Evolutionary conservation across 2,888 invertebrate species (phyloP).

Genomic region (Napeogenes inachia): DNA sequence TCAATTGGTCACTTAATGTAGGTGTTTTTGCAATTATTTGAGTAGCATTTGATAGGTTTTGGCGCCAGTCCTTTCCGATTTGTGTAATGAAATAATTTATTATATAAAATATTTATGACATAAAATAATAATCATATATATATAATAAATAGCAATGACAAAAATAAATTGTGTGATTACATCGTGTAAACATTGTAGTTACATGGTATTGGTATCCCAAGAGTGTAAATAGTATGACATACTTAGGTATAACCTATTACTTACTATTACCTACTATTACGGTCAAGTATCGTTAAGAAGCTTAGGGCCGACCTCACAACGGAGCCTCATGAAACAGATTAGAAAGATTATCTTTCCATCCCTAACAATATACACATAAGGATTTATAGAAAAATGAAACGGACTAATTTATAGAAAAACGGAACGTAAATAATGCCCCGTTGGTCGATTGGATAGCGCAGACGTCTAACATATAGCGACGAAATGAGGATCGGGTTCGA

Average conservation of each 20-base stretch:
- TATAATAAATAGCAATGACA: too few relatives aligned
- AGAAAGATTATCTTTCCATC: constrained; percentile 29
- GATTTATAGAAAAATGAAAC: neutral
- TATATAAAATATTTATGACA: neutral
- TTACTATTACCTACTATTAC: constrained; percentile 39
- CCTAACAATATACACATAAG: neutral
- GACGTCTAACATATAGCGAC: too few relatives aligned
- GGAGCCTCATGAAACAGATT: constrained; percentile 54
- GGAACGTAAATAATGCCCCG: too few relatives aligned
- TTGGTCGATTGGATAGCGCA: too few relatives aligned
- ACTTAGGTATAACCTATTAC: constrained; percentile 15
- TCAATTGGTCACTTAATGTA: neutral
- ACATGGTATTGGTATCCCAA: neutral
- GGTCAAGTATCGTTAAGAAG: constrained; percentile 64
- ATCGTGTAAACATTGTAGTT: too few relatives aligned
- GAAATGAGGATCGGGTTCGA: too few relatives aligned
- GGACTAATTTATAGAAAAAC: neutral
- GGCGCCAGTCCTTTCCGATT: constrained; percentile 8
- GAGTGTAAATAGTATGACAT: constrained; percentile 8
- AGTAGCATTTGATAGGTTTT: constrained; percentile 18
- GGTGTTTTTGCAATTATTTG: neutral
- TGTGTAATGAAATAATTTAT: neutral
- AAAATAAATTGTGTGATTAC: too few relatives aligned
- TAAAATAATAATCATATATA: neutral
- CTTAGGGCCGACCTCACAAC: constrained; percentile 49